Base-by-base conservation (phyloP, 2,113 vertebrate genomes). In the Acrocephalus kingi region DNA sequence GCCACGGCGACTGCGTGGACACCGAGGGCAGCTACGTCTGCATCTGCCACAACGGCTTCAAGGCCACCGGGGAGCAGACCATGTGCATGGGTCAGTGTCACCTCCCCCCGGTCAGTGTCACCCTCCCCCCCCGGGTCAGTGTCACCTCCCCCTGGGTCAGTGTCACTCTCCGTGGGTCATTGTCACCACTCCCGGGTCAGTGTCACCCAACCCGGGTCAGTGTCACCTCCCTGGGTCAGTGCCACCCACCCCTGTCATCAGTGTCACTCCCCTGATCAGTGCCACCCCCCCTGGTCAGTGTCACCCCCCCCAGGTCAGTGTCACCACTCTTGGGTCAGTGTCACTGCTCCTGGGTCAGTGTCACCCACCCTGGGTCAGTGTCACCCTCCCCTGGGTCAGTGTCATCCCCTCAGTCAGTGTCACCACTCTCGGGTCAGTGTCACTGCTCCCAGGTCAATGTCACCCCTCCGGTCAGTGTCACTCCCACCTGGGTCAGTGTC, bases 1-100 rank as follows among this genome's bases (percentile, higher is more conserved):
- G 98, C 97, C 99, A 99, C 0, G 99, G 99, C 2, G 97, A 99
- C 92, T 99, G 99, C 1, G 97, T 99, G 19, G 99, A 99, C 96
- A 99, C 98, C 0, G 98, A 98, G 92, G 98, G 99, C 85, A 99
- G 99, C 96, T 99, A 99, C 69, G 96, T 98, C 59, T 99, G 99
- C 90, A 96, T 99, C 81, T 99, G 99, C 94, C 99, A 99, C 97
- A 99, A 98, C 0, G 99, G 99, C 90, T 99, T 99, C 98, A 98
- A 98, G 96, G 98, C 99, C 74, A 99, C 98, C 0, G 98, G 96
- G 5, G 99, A 99, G 92, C 98, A 98, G 96, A 99, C 99, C 71
- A 99, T 99, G 98, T 99, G 99, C 97, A 98, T 99, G 98, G 99
- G 99, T 99, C 92, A 39, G 59, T 39, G 59, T 27, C 59, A 61